Evolutionary conservation across 1,140 invertebrate genomes (phyloP).

Genomic region (Drosophila lini): DNA sequence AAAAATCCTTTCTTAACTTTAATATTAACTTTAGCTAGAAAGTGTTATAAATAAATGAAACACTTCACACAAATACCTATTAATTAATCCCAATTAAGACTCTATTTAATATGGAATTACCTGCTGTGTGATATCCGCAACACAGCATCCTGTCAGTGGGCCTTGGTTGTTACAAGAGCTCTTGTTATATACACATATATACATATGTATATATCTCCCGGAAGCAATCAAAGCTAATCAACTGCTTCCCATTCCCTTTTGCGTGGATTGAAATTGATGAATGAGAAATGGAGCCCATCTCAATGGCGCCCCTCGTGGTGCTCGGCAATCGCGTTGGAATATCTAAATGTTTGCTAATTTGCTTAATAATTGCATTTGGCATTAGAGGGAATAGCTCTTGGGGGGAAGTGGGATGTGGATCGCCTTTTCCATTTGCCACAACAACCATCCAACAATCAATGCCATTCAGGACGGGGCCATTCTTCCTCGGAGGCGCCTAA

Average conservation of each 20-base stretch:
- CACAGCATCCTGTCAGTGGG: constrained; percentile 4
- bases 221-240: constrained; percentile 71
- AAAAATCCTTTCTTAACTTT: too few species aligned
- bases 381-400: constrained; percentile 47
- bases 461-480: constrained; percentile 56
- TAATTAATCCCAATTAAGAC: constrained; percentile 1
- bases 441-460: constrained; percentile 65
- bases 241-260: constrained; percentile 34
- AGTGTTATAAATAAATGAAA: neutral
- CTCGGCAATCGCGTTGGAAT: constrained; percentile 56
- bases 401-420: constrained; percentile 29
- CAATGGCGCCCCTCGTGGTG: constrained; percentile 70
- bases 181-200: neutral
- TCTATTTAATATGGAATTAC: constrained; percentile 1
- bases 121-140: constrained; percentile 2
- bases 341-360: constrained; percentile 79
- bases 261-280: constrained; percentile 54
- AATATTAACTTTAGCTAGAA: neutral
- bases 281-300: constrained; percentile 57
- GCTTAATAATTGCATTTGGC: constrained; percentile 79
- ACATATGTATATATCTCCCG: constrained; percentile 26
- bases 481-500: constrained; percentile 53
- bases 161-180: constrained; percentile 9
- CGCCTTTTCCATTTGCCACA: constrained; percentile 63
- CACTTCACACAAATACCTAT: neutral